phyloP scores from a whole-genome alignment of 2,113 vertebrate species.

The Pollachius pollachius region DNA sequence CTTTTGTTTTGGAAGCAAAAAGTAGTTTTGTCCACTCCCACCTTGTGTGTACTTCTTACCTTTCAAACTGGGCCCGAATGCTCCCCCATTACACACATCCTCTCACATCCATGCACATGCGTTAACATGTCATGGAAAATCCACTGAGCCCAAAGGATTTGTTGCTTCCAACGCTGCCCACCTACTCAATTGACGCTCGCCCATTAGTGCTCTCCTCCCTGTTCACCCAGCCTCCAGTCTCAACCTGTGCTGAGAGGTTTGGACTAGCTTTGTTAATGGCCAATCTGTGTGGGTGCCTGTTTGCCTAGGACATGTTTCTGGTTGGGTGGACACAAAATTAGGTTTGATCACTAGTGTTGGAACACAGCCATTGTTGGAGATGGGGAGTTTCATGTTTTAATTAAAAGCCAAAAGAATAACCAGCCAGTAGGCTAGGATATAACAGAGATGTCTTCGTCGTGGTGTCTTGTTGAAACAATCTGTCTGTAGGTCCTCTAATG shows the following conservation, averaged over 20 bases:
- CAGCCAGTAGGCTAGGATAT: too few species aligned
- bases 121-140: constrained; percentile 37
- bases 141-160: constrained; percentile 41
- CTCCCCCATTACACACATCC: constrained; percentile 16
- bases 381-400: background rate
- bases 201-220: constrained; percentile 31
- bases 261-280: constrained; percentile 33
- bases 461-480: too few species aligned
- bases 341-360: background rate
- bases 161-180: constrained; percentile 55
- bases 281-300: constrained; percentile 25
- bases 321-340: constrained; percentile 15
- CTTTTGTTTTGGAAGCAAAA: too few species aligned
- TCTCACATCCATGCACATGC: constrained; percentile 24
- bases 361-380: background rate
- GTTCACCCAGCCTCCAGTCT: constrained; percentile 20
- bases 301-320: constrained; percentile 21
- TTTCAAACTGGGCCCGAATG: constrained; percentile 38
- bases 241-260: constrained; percentile 42
- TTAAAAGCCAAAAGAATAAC: background rate
- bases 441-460: too few species aligned
- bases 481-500: too few species aligned
- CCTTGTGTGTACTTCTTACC: constrained; percentile 47
- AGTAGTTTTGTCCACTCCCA: constrained; percentile 38
- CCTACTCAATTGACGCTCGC: constrained; percentile 47